phyloP scores from a whole-genome alignment of 2,797 vertebrate genomes.

The Eulemur rubriventer region DNA sequence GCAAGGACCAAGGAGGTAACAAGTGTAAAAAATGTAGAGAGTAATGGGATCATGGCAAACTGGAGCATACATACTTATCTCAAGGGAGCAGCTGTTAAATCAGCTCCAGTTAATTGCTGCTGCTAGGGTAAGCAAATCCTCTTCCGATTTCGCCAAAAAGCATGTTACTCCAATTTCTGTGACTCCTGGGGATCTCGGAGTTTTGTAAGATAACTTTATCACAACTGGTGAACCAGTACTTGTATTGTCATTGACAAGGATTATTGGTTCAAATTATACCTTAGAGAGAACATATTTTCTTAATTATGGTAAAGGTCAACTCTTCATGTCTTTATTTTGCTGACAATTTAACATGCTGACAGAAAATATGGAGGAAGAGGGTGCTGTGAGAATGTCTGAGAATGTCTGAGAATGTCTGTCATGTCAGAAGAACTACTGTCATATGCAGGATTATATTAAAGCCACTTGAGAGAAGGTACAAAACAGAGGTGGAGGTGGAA shows the following conservation, averaged over 20 bases:
- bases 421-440: conserved; percentile 29
- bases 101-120: neutral
- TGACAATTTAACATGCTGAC: conserved; percentile 11
- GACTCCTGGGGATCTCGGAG: neutral
- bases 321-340: conserved; percentile 23
- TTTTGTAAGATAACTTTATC: conserved; percentile 1
- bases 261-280: conserved; percentile 18
- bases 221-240: neutral
- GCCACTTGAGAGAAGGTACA: conserved; percentile 25
- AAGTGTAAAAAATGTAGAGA: neutral
- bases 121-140: neutral
- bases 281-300: conserved; percentile 4
- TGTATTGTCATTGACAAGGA: conserved; percentile 3
- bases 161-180: neutral
- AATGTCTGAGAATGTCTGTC: neutral
- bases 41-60: neutral
- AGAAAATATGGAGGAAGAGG: neutral
- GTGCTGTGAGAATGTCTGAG: neutral
- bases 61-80: neutral
- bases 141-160: conserved; percentile 14
- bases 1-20: neutral
- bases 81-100: neutral
- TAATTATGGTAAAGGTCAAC: conserved; percentile 49
- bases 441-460: conserved; percentile 13
- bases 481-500: neutral